These are phyloP conservation scores for Dromas ardeola DNA, from an alignment of 2,113 vertebrate genomes.

Conservation along the genomic window DNA sequence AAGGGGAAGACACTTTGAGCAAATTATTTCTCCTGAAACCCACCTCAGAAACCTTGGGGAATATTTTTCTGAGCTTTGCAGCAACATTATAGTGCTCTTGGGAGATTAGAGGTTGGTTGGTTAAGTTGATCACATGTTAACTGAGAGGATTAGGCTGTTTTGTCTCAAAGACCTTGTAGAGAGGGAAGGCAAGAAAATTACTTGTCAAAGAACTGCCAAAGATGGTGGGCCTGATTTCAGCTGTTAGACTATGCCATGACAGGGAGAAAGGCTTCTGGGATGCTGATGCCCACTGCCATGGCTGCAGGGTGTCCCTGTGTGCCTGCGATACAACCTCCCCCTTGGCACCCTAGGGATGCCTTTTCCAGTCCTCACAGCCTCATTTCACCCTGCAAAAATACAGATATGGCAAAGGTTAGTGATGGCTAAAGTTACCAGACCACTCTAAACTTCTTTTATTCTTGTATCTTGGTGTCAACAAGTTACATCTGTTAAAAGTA, in stretches of 20 bases:
- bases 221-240: neutral
- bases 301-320: neutral
- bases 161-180: neutral
- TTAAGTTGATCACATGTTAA: neutral
- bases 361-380: neutral
- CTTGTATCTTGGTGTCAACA: neutral
- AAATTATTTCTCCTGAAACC: neutral
- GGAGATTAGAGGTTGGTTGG: neutral
- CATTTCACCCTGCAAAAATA: neutral
- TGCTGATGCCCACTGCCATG: neutral
- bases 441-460: neutral
- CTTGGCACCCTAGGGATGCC: neutral
- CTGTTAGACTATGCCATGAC: neutral
- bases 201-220: neutral
- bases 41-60: neutral
- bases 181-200: neutral
- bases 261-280: neutral
- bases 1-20: neutral
- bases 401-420: neutral
- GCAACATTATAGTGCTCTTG: neutral
- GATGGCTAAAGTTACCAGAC: neutral
- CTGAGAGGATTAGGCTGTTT: neutral
- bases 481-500: neutral
- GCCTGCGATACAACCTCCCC: neutral
- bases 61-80: conserved; percentile 3